Conservation (phyloP, 1,140 invertebrate species). For the Pachyrhynchus sulphureomaculatus region DNA sequence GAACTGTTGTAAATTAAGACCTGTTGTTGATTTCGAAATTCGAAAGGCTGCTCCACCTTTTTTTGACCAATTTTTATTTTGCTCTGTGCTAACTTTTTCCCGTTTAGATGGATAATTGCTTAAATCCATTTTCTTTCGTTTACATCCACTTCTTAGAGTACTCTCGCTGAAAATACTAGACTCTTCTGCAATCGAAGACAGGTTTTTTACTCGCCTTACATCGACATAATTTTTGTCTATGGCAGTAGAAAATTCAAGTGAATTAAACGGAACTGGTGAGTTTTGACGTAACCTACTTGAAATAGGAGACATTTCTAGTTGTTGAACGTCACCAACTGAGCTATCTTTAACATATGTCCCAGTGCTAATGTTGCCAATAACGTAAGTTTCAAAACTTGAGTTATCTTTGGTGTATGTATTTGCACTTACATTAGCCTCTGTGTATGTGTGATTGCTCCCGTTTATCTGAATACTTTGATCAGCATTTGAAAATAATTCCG, state of each 20-base stretch:
- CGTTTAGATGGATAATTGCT: slow-evolving; percentile 9
- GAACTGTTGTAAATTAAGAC: slow-evolving; percentile 26
- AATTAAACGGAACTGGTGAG: background rate
- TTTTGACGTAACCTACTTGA: background rate
- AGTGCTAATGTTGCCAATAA: slow-evolving; percentile 32
- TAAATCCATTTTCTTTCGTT: background rate
- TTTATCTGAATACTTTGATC: background rate
- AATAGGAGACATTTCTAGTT: slow-evolving; percentile 20
- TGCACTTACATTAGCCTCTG: slow-evolving; percentile 28
- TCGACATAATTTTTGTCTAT: no score
- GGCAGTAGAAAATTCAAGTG: no score
- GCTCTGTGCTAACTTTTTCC: slow-evolving; percentile 9
- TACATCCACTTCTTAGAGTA: background rate
- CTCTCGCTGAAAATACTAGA: slow-evolving; percentile 5
- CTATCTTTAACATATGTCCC: slow-evolving; percentile 36
- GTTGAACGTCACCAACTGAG: slow-evolving; percentile 19
- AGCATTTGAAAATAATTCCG: background rate
- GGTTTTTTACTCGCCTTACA: no score
- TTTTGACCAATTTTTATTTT: slow-evolving; percentile 27
- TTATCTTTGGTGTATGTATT: slow-evolving; percentile 36
- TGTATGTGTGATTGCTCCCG: slow-evolving; percentile 26
- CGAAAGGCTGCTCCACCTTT: slow-evolving; percentile 16
- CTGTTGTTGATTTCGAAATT: slow-evolving; percentile 22
- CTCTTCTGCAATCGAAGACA: slow-evolving; percentile 13
- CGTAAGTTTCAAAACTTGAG: slow-evolving; percentile 35